A percentile compares a stretch with the other conserved stretches of the same genome.
These are phyloP conservation scores for Tholera decimalis DNA, from an alignment of 2,888 invertebrate species.

Conservation along the genomic window DNA sequence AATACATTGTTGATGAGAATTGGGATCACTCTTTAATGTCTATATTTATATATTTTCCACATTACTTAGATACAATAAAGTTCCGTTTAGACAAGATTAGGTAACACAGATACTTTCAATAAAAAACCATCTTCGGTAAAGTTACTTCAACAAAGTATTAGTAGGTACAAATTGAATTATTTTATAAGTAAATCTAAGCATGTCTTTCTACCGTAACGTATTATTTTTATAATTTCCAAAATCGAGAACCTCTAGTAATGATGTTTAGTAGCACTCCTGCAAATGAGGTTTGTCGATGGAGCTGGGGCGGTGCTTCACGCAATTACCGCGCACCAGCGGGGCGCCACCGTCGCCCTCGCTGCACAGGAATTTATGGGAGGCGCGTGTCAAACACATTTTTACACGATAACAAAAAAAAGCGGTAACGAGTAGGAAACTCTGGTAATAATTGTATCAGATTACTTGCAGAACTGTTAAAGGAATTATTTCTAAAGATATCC, in stretches of 20 bases:
- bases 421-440: conserved; percentile 4
- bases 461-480: neutral
- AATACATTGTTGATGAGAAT: neutral
- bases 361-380: conserved; percentile 77
- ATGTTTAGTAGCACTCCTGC: conserved; percentile 70
- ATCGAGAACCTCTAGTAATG: conserved; percentile 69
- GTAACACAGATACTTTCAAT: neutral
- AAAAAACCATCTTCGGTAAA: neutral
- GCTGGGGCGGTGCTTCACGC: conserved; percentile 74
- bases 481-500: neutral
- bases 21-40: neutral
- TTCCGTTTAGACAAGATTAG: neutral
- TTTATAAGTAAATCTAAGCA: too few relatives aligned
- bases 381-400: conserved; percentile 61
- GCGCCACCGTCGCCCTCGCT: conserved; percentile 68
- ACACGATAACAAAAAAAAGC: conserved; percentile 26
- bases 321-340: conserved; percentile 78
- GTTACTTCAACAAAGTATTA: too few relatives aligned
- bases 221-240: conserved; percentile 3
- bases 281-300: conserved; percentile 82
- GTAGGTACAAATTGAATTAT: too few relatives aligned
- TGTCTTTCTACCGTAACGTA: too few relatives aligned
- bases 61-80: neutral
- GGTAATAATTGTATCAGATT: conserved; percentile 22
- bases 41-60: neutral